These are phyloP conservation scores for Thelaira solivaga DNA, from an alignment of 2,888 invertebrate species.

Conservation along the genomic window DNA sequence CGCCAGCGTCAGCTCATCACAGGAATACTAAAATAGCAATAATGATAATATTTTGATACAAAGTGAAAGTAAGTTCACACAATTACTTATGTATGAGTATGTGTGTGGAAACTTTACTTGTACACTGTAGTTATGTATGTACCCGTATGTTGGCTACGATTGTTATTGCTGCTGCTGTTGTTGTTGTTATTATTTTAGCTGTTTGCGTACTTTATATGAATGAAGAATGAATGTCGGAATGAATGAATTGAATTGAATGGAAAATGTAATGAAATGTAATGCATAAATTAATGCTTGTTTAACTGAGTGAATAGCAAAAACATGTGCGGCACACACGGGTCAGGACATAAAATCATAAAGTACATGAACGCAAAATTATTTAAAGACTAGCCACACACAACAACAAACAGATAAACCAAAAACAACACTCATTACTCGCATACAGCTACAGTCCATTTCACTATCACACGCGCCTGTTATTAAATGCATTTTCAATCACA, in stretches of 20 bases:
- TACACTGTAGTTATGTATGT: too few species aligned
- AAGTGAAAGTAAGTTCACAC: slow-evolving; percentile 63
- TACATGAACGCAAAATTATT: slow-evolving; percentile 37
- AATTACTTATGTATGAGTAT: slow-evolving; percentile 62
- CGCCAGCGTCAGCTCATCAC: slow-evolving; percentile 25
- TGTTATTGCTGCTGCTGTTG: slow-evolving; percentile 1
- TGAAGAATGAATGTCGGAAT: slow-evolving; percentile 46
- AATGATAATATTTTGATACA: slow-evolving; percentile 55
- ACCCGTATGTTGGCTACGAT: slow-evolving; percentile 2
- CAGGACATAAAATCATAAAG: slow-evolving; percentile 49
- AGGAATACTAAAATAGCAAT: slow-evolving; percentile 41
- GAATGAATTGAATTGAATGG: slow-evolving; percentile 47
- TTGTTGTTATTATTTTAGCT: not conserved
- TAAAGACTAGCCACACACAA: slow-evolving; percentile 4
- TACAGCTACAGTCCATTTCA: not conserved
- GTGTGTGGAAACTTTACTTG: slow-evolving; percentile 22
- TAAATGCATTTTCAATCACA: slow-evolving; percentile 11
- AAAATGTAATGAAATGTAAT: slow-evolving; percentile 40
- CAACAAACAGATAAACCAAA: not conserved
- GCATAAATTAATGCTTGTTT: slow-evolving; percentile 54
- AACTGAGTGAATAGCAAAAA: slow-evolving; percentile 24
- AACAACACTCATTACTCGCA: not conserved
- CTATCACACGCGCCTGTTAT: slow-evolving; percentile 3
- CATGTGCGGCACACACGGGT: slow-evolving; percentile 39
- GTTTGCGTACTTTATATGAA: slow-evolving; percentile 37